These are phyloP conservation scores for Gambelia wislizenii DNA, from an alignment of 2,797 vertebrate genomes.

Conservation along the genomic window DNA sequence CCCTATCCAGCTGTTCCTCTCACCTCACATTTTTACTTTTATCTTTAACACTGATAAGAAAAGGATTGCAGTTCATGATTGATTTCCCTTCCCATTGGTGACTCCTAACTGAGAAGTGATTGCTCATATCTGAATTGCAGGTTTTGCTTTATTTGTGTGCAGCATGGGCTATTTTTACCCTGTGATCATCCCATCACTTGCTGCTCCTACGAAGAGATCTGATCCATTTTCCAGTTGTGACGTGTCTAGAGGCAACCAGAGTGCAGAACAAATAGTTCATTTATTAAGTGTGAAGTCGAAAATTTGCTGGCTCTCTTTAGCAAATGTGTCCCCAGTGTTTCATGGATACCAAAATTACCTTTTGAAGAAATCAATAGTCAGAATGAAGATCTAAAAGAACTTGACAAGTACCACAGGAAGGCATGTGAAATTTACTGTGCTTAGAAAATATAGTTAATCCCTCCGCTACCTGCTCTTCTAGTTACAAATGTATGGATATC, in stretches of 20 bases:
- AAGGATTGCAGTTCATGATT: not conserved
- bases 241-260: not conserved
- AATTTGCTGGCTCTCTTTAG: not conserved
- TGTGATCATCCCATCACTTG: slow-evolving; percentile 2
- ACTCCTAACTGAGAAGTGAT: not conserved
- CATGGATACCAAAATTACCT: not conserved
- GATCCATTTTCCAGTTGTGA: not conserved
- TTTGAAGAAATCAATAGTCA: slow-evolving; percentile 4
- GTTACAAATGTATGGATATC: not conserved
- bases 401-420: not conserved
- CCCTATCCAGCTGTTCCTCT: not conserved
- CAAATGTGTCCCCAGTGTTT: slow-evolving; percentile 1
- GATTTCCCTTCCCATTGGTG: not conserved
- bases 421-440: not conserved
- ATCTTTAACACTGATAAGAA: not conserved
- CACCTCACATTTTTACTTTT: not conserved
- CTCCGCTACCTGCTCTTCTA: not conserved
- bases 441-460: not conserved
- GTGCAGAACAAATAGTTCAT: not conserved
- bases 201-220: not conserved
- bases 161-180: slow-evolving; percentile 10
- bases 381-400: slow-evolving; percentile 11
- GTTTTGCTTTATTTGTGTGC: not conserved
- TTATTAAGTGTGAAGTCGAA: slow-evolving; percentile 15
- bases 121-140: not conserved